Percentiles rank a stretch among this genome's conserved stretches.
Evolutionary conservation across 2,113 vertebrate species (phyloP).

Genomic region (Dicrurus megarhynchus): DNA sequence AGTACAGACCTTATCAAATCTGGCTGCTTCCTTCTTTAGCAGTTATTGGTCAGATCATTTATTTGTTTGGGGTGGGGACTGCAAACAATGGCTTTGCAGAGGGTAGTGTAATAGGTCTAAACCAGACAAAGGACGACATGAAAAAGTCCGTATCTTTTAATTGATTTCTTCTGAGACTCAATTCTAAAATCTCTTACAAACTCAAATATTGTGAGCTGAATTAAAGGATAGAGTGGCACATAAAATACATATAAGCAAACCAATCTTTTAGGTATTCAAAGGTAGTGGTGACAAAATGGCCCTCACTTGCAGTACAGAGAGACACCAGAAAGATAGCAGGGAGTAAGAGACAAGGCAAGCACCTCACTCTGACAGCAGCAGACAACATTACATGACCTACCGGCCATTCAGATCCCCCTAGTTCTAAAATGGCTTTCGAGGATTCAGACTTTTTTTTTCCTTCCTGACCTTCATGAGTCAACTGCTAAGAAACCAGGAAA

Average conservation of each 20-base stretch:
- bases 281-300: background rate
- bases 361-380: background rate
- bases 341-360: background rate
- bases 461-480: background rate
- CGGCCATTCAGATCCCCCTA: background rate
- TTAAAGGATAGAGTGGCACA: background rate
- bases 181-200: background rate
- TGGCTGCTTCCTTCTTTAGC: background rate
- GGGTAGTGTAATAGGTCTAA: background rate
- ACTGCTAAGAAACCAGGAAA: background rate
- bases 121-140: background rate
- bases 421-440: background rate
- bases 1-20: background rate
- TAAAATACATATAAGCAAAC: background rate
- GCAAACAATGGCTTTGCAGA: background rate
- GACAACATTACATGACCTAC: background rate
- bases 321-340: background rate
- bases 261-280: background rate
- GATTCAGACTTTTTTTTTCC: background rate
- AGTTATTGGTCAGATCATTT: background rate
- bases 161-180: background rate
- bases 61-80: background rate
- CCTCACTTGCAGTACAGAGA: background rate
- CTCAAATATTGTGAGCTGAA: background rate
- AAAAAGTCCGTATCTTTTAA: accelerated